These are phyloP conservation scores for Geopemphigus sp. DNA, from an alignment of 1,140 invertebrate genomes.

Conservation along the genomic window DNA sequence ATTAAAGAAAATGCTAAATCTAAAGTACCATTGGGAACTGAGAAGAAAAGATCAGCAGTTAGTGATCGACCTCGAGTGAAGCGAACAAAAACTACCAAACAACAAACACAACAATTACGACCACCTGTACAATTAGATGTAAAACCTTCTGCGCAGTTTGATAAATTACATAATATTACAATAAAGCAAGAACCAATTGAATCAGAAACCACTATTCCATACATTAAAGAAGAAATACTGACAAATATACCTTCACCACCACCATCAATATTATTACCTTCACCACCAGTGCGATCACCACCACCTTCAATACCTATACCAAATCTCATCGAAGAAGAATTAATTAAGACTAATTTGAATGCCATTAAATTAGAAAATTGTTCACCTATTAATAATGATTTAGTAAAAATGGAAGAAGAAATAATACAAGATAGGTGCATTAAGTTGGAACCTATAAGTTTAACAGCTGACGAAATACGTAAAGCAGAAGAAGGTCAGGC, in stretches of 20 bases:
- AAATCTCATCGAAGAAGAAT: not conserved
- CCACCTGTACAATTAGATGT: not conserved
- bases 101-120: slow-evolving; percentile 50
- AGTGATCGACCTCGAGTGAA: slow-evolving; percentile 53
- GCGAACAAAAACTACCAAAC: slow-evolving; percentile 52
- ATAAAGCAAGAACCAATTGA: not conserved
- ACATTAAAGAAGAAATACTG: slow-evolving; percentile 56
- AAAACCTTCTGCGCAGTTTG: not conserved
- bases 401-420: slow-evolving; percentile 22
- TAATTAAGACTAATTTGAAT: slow-evolving; percentile 19
- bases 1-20: not conserved
- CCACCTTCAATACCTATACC: not conserved
- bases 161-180: not conserved
- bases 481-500: slow-evolving; percentile 47
- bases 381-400: not conserved
- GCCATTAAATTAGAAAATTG: slow-evolving; percentile 27
- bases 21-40: not conserved
- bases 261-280: slow-evolving; percentile 53
- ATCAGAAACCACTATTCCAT: slow-evolving; percentile 51
- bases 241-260: slow-evolving; percentile 55
- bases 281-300: slow-evolving; percentile 1
- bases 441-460: slow-evolving; percentile 14
- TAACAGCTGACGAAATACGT: slow-evolving; percentile 46
- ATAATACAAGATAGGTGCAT: not conserved
- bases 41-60: slow-evolving; percentile 31